phyloP scores from a whole-genome alignment of 2,113 vertebrate genomes.

The Vulpes ferrilata region DNA sequence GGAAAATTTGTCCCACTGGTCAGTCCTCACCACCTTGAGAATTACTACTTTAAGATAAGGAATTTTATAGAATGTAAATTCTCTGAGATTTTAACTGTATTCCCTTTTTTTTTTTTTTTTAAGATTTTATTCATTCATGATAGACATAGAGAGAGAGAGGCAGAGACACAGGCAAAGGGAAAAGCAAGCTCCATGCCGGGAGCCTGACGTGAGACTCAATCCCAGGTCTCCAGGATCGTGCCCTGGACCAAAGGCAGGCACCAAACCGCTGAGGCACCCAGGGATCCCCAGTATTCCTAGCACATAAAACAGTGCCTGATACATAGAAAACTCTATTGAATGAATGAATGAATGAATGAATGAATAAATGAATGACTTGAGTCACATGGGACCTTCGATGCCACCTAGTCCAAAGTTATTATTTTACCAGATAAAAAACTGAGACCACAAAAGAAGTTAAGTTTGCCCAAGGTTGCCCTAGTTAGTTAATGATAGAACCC shows the following conservation, averaged over 20 bases:
- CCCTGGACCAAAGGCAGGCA: too few species aligned
- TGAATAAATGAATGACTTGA: neutral
- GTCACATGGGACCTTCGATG: neutral
- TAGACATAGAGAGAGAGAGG: too few species aligned
- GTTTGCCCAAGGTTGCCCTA: neutral
- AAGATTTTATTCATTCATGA: too few species aligned
- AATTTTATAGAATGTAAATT: slow-evolving; percentile 34
- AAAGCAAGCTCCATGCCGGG: too few species aligned
- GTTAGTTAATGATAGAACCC: neutral
- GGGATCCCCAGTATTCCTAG: neutral
- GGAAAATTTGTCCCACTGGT: neutral
- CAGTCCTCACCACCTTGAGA: neutral
- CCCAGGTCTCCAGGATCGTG: too few species aligned
- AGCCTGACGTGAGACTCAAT: too few species aligned
- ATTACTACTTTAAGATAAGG: neutral
- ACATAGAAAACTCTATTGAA: neutral
- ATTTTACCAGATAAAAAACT: neutral
- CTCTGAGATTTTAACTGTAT: neutral
- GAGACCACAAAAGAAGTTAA: neutral
- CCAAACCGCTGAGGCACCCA: too few species aligned
- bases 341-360: neutral
- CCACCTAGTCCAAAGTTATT: neutral
- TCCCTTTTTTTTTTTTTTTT: neutral
- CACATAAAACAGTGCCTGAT: neutral
- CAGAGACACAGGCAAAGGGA: too few species aligned